Conservation (phyloP, 2,797 vertebrate genomes). For the Scomberomorus guttatus region DNA sequence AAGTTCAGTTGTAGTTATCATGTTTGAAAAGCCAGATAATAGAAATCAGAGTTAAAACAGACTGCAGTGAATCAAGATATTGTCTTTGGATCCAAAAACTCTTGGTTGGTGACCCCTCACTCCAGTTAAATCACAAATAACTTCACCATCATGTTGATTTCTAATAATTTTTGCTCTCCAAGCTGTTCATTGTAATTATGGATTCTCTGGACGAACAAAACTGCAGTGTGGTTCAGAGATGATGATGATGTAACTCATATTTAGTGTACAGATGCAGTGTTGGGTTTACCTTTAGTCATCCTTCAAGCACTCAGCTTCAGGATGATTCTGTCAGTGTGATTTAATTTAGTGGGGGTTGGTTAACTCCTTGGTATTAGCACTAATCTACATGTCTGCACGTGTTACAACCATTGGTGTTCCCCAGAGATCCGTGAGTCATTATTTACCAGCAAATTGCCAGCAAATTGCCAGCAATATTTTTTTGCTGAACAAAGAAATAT, state of each 20-base stretch:
- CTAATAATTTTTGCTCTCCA: background rate
- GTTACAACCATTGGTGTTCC: constrained; percentile 69
- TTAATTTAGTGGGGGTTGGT: constrained; percentile 75
- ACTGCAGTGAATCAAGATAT: no score
- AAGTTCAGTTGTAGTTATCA: background rate
- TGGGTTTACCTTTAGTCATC: constrained; percentile 52
- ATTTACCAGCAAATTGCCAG: constrained; percentile 27
- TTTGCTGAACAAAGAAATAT: background rate
- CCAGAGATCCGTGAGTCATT: constrained; percentile 64
- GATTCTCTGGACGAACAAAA: background rate
- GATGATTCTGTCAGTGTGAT: constrained; percentile 72
- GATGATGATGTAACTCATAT: constrained; percentile 35
- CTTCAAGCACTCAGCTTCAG: constrained; percentile 47
- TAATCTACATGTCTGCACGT: constrained; percentile 80
- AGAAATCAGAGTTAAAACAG: background rate
- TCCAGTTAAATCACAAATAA: background rate
- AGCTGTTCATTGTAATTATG: no score
- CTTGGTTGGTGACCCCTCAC: no score
- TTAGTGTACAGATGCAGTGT: constrained; percentile 17
- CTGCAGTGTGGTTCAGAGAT: background rate
- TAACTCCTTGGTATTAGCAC: constrained; percentile 79
- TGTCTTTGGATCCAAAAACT: no score
- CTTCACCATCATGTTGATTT: background rate
- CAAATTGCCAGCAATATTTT: no score
- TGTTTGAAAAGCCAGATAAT: background rate